Evolutionary conservation across 2,113 vertebrate species (phyloP).

Genomic region (Coptodon bakossiorum): DNA sequence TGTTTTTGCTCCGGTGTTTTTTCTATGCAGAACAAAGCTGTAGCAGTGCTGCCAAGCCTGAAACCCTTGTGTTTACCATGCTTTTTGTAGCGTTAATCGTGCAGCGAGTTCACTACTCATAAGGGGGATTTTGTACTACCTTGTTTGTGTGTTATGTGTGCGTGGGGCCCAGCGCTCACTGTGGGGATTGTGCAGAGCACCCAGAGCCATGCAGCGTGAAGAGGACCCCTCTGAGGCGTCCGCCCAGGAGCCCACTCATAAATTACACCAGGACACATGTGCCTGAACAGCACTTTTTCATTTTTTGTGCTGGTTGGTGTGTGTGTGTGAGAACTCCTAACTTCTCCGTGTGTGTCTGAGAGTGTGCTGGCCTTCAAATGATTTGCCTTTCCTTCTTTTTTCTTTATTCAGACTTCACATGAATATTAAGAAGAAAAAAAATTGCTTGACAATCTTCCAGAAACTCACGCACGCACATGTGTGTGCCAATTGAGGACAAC

Average conservation of each 20-base stretch:
- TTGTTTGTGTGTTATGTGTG: conserved; percentile 28
- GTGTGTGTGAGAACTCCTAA: background rate
- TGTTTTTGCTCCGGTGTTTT: conserved; percentile 37
- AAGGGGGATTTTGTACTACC: conserved; percentile 27
- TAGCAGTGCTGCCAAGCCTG: conserved; percentile 58
- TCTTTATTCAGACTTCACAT: background rate
- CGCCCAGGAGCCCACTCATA: conserved; percentile 73
- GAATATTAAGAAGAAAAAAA: conserved; percentile 19
- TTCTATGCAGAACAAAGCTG: conserved; percentile 55
- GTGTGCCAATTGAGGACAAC: background rate
- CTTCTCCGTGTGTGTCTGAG: background rate
- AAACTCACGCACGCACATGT: background rate
- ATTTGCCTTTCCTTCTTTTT: background rate
- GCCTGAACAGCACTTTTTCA: conserved; percentile 67
- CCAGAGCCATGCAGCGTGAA: conserved; percentile 70
- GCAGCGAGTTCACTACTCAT: conserved; percentile 49
- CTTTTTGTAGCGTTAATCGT: conserved; percentile 62
- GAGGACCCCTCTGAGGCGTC: conserved; percentile 67
- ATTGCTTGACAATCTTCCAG: background rate
- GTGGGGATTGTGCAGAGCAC: conserved; percentile 67
- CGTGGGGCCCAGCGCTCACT: conserved; percentile 7
- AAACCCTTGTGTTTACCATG: conserved; percentile 64
- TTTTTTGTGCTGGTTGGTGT: background rate
- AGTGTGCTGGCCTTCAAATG: background rate
- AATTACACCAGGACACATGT: conserved; percentile 82